Evolutionary conservation across 2,113 vertebrate genomes (phyloP).

Genomic region (Mesoclemmys tuberculata): DNA sequence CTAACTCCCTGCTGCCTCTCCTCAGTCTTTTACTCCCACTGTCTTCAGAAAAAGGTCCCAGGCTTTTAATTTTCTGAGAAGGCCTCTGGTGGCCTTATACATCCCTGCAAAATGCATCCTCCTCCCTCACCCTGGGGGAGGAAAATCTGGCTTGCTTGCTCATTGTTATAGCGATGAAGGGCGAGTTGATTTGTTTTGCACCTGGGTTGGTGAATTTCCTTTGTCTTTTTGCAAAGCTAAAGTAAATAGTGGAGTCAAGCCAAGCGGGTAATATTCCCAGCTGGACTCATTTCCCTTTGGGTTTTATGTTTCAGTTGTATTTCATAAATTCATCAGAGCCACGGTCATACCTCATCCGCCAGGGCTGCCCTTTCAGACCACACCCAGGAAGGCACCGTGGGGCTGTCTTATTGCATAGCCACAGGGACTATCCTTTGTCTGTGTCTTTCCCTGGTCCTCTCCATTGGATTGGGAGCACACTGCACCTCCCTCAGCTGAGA

Average conservation of each 20-base stretch:
- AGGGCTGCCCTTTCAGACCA: background rate
- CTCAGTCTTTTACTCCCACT: background rate
- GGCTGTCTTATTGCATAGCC: background rate
- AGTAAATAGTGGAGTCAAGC: background rate
- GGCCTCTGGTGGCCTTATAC: no score
- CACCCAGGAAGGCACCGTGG: background rate
- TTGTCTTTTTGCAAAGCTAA: background rate
- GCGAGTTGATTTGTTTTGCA: background rate
- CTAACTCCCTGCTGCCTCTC: background rate
- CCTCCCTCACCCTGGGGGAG: fast-evolving
- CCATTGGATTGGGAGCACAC: background rate
- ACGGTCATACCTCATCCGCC: background rate
- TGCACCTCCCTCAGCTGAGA: background rate
- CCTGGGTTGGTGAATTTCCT: background rate
- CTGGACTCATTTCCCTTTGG: background rate
- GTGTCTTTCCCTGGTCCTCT: background rate
- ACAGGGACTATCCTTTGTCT: background rate
- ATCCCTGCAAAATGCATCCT: background rate
- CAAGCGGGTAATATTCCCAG: constrained; percentile 48
- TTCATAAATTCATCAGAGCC: background rate
- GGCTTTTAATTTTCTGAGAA: background rate
- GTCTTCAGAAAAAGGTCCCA: background rate
- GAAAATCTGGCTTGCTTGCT: background rate
- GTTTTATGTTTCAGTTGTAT: constrained; percentile 42
- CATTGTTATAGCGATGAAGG: background rate